Percentiles rank a stretch among this genome's conserved stretches.
These are phyloP conservation scores for Gambusia affinis DNA, from an alignment of 2,113 vertebrate genomes.

Conservation along the genomic window DNA sequence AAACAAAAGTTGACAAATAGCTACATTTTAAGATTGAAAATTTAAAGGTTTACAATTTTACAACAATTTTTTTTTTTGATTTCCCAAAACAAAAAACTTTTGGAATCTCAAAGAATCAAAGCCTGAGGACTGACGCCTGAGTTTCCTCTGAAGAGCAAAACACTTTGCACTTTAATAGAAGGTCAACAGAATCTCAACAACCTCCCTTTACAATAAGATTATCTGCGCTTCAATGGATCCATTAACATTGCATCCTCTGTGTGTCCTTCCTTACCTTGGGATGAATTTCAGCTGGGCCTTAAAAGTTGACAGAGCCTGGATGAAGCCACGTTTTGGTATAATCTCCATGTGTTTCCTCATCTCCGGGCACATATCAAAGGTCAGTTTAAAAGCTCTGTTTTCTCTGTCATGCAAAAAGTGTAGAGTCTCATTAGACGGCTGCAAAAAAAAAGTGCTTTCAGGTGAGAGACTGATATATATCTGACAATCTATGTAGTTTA, in stretches of 20 bases:
- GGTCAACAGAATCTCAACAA: conserved; percentile 54
- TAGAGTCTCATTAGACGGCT: conserved; percentile 3
- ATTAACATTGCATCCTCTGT: conserved; percentile 47
- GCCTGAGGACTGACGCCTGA: conserved; percentile 1
- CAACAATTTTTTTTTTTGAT: background rate
- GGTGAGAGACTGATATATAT: background rate
- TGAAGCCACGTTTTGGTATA: conserved; percentile 84
- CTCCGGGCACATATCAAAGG: conserved; percentile 87
- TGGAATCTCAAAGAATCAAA: background rate
- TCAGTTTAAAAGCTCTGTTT: conserved; percentile 80
- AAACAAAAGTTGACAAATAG: background rate
- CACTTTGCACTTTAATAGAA: conserved; percentile 37
- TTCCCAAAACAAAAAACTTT: background rate
- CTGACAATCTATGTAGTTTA: background rate
- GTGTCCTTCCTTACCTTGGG: conserved; percentile 84
- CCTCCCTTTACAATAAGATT: conserved; percentile 54
- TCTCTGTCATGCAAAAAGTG: conserved; percentile 78
- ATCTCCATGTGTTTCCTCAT: conserved; percentile 89
- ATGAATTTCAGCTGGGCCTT: conserved; percentile 88
- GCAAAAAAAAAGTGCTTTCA: background rate
- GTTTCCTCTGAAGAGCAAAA: conserved; percentile 30
- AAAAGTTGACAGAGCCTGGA: conserved; percentile 86
- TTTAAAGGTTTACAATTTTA: background rate
- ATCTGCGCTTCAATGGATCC: conserved; percentile 46
- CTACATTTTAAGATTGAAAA: background rate